phyloP scores from a whole-genome alignment of 2,797 vertebrate genomes.

The Anas bahamensis region DNA sequence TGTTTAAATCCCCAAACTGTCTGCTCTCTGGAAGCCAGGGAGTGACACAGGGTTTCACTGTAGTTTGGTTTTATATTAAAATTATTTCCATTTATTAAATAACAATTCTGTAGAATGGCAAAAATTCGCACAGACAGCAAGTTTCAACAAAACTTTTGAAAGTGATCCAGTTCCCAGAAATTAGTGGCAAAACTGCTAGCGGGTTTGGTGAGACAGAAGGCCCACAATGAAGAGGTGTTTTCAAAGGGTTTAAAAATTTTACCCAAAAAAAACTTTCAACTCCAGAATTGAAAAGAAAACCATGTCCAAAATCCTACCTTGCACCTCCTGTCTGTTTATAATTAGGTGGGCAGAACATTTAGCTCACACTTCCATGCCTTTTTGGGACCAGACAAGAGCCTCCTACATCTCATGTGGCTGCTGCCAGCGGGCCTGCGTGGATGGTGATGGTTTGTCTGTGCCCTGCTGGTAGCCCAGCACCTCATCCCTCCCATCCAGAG shows the following conservation, averaged over 20 bases:
- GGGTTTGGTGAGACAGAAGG: not conserved
- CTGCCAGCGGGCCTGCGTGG: not conserved
- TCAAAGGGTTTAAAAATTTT: not conserved
- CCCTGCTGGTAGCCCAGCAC: not conserved
- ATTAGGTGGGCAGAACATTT: not conserved
- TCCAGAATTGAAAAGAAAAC: not conserved
- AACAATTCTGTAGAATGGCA: not conserved
- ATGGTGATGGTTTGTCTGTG: not conserved
- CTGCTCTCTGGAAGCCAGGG: not conserved
- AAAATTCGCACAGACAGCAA: not conserved
- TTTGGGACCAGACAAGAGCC: not conserved
- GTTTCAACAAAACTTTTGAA: not conserved
- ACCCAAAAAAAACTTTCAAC: not conserved
- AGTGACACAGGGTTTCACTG: not conserved
- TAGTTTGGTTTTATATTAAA: not conserved
- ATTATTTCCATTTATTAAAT: not conserved
- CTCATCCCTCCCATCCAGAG: not conserved
- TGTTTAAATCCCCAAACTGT: not conserved
- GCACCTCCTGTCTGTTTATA: not conserved
- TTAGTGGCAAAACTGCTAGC: not conserved
- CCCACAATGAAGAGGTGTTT: not conserved
- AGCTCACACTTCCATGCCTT: not conserved
- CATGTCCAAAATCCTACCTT: not conserved
- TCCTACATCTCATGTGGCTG: not conserved
- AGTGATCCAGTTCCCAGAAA: not conserved